Evolutionary conservation across 2,888 invertebrate genomes (phyloP).

Genomic region (Lycophotia porphyrea): DNA sequence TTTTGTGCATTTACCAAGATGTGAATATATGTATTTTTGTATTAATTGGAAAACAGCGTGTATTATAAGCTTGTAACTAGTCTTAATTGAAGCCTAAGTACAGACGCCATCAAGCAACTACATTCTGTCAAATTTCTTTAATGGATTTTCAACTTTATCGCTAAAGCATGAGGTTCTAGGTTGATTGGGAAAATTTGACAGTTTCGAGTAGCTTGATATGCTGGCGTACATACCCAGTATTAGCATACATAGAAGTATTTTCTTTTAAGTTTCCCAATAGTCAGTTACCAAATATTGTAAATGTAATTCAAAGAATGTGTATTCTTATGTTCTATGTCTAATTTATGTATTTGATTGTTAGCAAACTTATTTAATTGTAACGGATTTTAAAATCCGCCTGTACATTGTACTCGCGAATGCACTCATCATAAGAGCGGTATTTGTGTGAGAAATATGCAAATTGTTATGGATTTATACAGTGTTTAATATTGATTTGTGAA

Average conservation of each 20-base stretch:
- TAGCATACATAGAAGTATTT: neutral
- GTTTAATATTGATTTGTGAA: neutral
- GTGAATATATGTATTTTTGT: constrained; percentile 41
- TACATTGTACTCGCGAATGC: neutral
- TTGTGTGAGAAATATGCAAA: constrained; percentile 9
- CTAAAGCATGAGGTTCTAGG: too few species aligned
- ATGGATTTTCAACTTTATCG: too few species aligned
- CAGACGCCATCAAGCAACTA: too few species aligned
- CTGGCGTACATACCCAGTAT: neutral
- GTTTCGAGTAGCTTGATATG: neutral
- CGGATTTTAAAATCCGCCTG: neutral
- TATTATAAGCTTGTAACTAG: constrained; percentile 7
- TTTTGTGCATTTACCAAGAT: constrained; percentile 21
- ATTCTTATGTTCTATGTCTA: neutral
- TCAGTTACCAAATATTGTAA: neutral
- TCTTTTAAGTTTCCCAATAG: neutral
- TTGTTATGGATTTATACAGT: too few species aligned
- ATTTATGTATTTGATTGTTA: neutral
- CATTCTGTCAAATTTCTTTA: too few species aligned
- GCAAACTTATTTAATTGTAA: neutral
- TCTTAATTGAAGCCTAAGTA: neutral
- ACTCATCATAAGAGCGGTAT: neutral
- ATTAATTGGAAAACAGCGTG: constrained; percentile 12
- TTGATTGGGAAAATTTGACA: too few species aligned
- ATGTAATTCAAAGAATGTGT: constrained; percentile 1